Base-by-base conservation (phyloP, 30 jellyfish, hydroid and myxozoan species). In the Aurelia sp. region DNA sequence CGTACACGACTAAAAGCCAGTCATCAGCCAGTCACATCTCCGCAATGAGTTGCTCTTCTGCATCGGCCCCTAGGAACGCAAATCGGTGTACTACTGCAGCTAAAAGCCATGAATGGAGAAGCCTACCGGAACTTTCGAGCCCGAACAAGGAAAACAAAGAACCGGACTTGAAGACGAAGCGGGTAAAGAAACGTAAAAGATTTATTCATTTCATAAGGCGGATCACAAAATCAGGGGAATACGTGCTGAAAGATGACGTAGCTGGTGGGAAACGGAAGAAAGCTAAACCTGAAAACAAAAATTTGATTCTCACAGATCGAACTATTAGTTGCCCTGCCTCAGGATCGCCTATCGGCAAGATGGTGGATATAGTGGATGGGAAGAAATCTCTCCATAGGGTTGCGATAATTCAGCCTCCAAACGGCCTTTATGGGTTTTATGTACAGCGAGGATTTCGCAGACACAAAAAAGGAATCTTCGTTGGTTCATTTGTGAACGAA, bases 381-480 rank as follows among this genome's bases (percentile, higher is more conserved):
- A 76, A 59, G 44, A 19, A 19, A 15, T 3, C 33, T 4, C 66
- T 81, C 20, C 83, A 81, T 40, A 22, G 91, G 51, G 86, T 59
- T 59, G 86, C 27, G 52, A 35, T 76, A 33, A 76, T 58, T 3
- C 16, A 58, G 52, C 91, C 91, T 12, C 62, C 64, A 16, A 81
- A 81, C 35, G 91, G 91, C 62, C 85, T 70, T 6, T 81, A 81
- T 31, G 91, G 91, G 21, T 81, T 66, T 37, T 81, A 81, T 37
- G 62, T 81, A 3, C 91, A 81, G 33, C 41, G 62, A 23, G 91
- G 91, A 27, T 81, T 66, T 52, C 57, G 40, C 31, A 81, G 53
- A 40, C 22, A 33, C 33, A 81, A 68, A 55, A 81, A 51, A 33
- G 91, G 91, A 11, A 64, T 81, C 16, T 81, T 67, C 16, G 35